Conservation (phyloP, 2,888 invertebrate species). For the Homarus gammarus region DNA sequence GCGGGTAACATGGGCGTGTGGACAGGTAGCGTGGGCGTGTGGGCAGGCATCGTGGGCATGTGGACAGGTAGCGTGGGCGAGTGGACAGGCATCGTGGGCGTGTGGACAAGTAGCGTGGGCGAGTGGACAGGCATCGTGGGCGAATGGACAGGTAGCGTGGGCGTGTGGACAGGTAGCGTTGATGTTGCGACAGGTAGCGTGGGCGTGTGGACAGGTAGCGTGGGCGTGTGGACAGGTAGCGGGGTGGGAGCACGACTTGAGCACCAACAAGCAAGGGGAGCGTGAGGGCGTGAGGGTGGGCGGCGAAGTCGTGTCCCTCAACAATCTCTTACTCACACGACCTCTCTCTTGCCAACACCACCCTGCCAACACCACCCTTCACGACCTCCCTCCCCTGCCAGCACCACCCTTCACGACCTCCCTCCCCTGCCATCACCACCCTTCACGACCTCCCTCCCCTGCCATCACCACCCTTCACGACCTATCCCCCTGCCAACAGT, state of each 20-base stretch:
- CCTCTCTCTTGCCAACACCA: too few relatives aligned
- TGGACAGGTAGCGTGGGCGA: too few relatives aligned
- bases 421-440: neutral
- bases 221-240: too few relatives aligned
- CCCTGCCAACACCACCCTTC: neutral
- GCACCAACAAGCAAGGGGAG: too few relatives aligned
- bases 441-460: too few relatives aligned
- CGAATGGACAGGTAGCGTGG: neutral
- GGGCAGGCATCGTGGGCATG: too few relatives aligned
- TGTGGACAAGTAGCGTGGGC: too few relatives aligned
- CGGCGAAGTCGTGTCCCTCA: neutral
- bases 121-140: too few relatives aligned
- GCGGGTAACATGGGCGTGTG: neutral
- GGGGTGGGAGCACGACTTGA: neutral
- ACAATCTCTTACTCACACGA: constrained; percentile 12
- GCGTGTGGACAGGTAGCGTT: neutral
- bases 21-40: neutral
- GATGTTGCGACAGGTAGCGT: neutral
- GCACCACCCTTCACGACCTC: neutral
- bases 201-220: too few relatives aligned
- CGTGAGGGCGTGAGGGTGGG: neutral
- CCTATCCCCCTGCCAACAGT: too few relatives aligned
- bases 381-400: neutral
- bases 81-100: too few relatives aligned
- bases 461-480: too few relatives aligned